A percentile compares a stretch with the other conserved stretches of the same genome.
Conservation (phyloP, 2,888 invertebrate species). For the Campoletis raptor region DNA sequence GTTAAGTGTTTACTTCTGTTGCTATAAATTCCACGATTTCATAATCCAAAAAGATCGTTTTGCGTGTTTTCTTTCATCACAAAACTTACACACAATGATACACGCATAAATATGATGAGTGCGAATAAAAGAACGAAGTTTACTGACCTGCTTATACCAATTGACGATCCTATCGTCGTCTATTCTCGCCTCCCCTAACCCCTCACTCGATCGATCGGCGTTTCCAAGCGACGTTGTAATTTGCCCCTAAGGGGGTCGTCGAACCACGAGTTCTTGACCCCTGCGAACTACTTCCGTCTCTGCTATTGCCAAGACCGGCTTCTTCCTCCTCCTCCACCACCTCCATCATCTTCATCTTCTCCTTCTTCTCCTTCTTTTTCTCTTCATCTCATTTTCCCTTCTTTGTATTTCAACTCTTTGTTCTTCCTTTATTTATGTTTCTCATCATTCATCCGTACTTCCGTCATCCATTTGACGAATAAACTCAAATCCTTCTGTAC, state of each 20-base stretch:
- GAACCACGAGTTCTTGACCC: slow-evolving; percentile 85
- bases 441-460: neutral
- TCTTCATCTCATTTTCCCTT: neutral
- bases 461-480: slow-evolving; percentile 6
- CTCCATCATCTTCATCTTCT: neutral
- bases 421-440: slow-evolving; percentile 32
- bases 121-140: slow-evolving; percentile 53
- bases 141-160: slow-evolving; percentile 68
- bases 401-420: slow-evolving; percentile 41
- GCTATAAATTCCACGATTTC: neutral
- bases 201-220: slow-evolving; percentile 68
- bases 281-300: slow-evolving; percentile 87
- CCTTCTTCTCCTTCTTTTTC: neutral
- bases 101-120: slow-evolving; percentile 7
- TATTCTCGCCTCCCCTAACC: slow-evolving; percentile 12
- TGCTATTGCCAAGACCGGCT: slow-evolving; percentile 60
- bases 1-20: neutral
- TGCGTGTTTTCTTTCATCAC: neutral
- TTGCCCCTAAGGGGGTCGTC: slow-evolving; percentile 85
- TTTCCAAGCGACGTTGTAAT: slow-evolving; percentile 72
- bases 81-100: neutral
- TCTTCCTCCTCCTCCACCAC: slow-evolving; percentile 13
- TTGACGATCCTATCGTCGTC: slow-evolving; percentile 30
- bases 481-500: slow-evolving; percentile 1
- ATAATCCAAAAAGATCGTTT: neutral